Conservation (phyloP, 2,888 invertebrate species). For the Aleiodes testaceus region DNA sequence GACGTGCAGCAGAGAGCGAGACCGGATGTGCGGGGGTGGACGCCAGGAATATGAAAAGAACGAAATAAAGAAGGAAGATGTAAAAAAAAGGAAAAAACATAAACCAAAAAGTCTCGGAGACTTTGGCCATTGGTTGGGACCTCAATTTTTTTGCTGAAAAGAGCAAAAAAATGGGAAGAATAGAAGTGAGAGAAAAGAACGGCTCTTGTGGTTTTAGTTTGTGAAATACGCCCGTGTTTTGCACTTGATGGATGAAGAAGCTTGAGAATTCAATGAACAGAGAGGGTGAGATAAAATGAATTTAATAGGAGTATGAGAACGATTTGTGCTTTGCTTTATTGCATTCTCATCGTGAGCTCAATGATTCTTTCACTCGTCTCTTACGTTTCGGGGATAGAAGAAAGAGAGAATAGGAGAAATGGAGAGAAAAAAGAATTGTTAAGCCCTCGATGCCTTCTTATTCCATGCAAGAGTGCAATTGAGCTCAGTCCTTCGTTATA, state of each 20-base stretch:
- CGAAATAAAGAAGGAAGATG: conserved; percentile 18
- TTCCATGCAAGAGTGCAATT: conserved; percentile 37
- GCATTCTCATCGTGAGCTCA: conserved; percentile 35
- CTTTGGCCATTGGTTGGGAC: conserved; percentile 17
- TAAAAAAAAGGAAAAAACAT: conserved; percentile 35
- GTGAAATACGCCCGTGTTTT: conserved; percentile 14
- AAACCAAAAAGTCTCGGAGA: conserved; percentile 7
- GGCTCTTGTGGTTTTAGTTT: conserved; percentile 26
- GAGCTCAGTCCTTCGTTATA: conserved; percentile 27
- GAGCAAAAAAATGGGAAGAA: conserved; percentile 22
- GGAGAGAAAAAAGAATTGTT: conserved; percentile 15
- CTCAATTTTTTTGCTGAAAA: conserved; percentile 2
- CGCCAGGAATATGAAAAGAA: conserved; percentile 32
- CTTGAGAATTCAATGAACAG: conserved; percentile 11
- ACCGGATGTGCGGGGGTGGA: conserved; percentile 56
- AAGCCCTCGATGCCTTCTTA: conserved; percentile 24
- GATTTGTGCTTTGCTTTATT: conserved; percentile 47
- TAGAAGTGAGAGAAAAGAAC: conserved; percentile 24
- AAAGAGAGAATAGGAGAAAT: not conserved
- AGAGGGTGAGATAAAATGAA: conserved; percentile 9
- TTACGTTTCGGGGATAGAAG: conserved; percentile 19
- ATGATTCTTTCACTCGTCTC: conserved; percentile 41
- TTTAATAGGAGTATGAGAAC: conserved; percentile 23
- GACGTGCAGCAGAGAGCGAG: conserved; percentile 44
- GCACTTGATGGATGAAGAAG: conserved; percentile 38